Base-by-base conservation (phyloP, 2,797 vertebrate genomes). In the Girardinus metallicus region DNA sequence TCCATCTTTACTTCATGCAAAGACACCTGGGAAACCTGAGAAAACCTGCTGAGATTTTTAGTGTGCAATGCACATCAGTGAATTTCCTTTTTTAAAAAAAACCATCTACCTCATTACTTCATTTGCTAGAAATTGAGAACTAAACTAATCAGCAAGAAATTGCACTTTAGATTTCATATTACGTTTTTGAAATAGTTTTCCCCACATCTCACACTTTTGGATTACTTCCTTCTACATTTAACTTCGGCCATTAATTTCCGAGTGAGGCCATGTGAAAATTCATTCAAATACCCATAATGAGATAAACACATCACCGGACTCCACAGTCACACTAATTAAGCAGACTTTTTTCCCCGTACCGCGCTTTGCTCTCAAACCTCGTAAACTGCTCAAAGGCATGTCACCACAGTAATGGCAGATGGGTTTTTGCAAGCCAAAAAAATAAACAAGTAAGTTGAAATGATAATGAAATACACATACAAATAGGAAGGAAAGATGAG, bases 381-480 rank as follows among this genome's bases (percentile, higher is more conserved):
- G 75, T 94, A 89, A 84, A 80, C 79, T 75, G 74, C 91, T 92
- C 81, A 91, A 89, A 92, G 92, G 86, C 77, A 72, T 90, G 92
- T 94, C 94, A 90, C 88, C 79, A 86, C 89, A 83, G 94, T 87
- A 79, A 92, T 87, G 86, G 92, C 93, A 95, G 94, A 95, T 95
- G 93, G 95, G 85, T 91, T 80, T 85, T 91, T 78, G 88, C 46
- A 55, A 83, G 88, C 83, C 86, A 86, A 81, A 90, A 91, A 89
- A 91, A 89, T 80, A 90, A 92, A 91, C 80, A 92, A 86, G 46
- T 79, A 76, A 83, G 77, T 83, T 73, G 53, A 90, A 89, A 86
- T 73, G 78, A 78, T 89, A 75, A 71, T 87, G 76, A 90, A 86
- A 76, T 44, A 39, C 76, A 72, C 34, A 80, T 73, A 80, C 51